Evolutionary conservation across 2,113 vertebrate genomes (phyloP).

Genomic region (Mus pahari): DNA sequence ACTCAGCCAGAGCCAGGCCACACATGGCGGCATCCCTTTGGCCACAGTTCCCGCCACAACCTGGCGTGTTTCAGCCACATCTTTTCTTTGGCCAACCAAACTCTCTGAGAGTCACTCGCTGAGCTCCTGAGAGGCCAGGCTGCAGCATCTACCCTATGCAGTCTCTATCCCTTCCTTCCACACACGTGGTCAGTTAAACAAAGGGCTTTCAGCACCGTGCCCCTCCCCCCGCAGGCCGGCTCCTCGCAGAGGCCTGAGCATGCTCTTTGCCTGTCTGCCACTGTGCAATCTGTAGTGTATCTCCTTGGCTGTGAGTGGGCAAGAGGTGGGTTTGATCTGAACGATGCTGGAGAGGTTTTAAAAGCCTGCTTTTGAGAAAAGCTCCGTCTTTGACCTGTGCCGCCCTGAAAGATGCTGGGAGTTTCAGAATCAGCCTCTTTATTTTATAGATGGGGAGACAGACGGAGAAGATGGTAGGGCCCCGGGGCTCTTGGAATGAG

Average conservation of each 20-base stretch:
- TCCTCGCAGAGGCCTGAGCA: background rate
- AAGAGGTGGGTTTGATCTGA: constrained; percentile 22
- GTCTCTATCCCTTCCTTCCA: background rate
- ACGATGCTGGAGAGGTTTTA: background rate
- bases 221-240: background rate
- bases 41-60: background rate
- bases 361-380: constrained; percentile 2
- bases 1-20: background rate
- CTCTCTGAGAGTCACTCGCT: background rate
- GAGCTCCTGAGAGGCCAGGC: background rate
- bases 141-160: background rate
- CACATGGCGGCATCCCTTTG: background rate
- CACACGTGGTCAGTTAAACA: background rate
- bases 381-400: background rate
- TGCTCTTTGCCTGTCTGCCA: background rate
- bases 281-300: no score
- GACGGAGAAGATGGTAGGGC: rapidly evolving
- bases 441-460: background rate
- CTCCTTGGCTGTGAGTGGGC: background rate
- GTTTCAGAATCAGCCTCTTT: background rate
- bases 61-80: background rate
- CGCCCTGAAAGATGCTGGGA: constrained; percentile 6
- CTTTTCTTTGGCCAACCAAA: background rate
- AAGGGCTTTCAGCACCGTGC: background rate
- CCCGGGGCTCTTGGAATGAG: background rate